These are phyloP conservation scores for Nanorana parkeri DNA, from an alignment of 2,113 vertebrate species.

Conservation along the genomic window DNA sequence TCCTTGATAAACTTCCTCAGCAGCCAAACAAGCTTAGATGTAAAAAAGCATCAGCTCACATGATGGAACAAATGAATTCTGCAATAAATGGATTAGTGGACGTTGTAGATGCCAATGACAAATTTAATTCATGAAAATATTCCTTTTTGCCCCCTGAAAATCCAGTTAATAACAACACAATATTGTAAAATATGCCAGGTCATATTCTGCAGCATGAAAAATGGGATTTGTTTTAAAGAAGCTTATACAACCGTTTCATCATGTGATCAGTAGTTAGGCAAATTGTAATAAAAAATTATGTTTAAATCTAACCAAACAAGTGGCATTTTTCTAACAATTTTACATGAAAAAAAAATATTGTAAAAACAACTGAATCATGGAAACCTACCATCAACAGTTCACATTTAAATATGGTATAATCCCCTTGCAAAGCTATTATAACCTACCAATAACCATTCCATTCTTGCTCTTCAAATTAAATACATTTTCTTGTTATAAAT, in stretches of 20 bases:
- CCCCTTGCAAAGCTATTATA: too few species aligned
- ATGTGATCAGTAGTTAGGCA: accelerated
- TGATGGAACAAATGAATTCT: conserved; percentile 73
- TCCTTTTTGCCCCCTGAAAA: conserved; percentile 47
- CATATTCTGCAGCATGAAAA: conserved; percentile 56
- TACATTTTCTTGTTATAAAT: too few species aligned
- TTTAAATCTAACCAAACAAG: not conserved
- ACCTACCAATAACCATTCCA: too few species aligned
- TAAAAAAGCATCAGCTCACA: conserved; percentile 68
- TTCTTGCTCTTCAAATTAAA: too few species aligned
- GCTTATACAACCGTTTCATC: not conserved
- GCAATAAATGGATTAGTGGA: conserved; percentile 65
- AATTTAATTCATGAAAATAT: conserved; percentile 54
- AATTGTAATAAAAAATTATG: not conserved
- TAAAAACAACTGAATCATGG: too few species aligned
- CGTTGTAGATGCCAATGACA: conserved; percentile 52
- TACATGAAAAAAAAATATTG: too few species aligned
- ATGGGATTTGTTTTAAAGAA: not conserved
- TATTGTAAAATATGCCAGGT: conserved; percentile 63
- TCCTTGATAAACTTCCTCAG: conserved; percentile 69
- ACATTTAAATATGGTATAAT: too few species aligned
- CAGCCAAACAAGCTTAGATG: conserved; percentile 72
- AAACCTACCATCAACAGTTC: too few species aligned
- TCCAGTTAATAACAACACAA: conserved; percentile 55
- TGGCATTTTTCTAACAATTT: too few species aligned